Percentiles rank a stretch among this genome's conserved stretches.
Conservation (phyloP, 2,888 invertebrate genomes). For the Drosophila algonquin region DNA sequence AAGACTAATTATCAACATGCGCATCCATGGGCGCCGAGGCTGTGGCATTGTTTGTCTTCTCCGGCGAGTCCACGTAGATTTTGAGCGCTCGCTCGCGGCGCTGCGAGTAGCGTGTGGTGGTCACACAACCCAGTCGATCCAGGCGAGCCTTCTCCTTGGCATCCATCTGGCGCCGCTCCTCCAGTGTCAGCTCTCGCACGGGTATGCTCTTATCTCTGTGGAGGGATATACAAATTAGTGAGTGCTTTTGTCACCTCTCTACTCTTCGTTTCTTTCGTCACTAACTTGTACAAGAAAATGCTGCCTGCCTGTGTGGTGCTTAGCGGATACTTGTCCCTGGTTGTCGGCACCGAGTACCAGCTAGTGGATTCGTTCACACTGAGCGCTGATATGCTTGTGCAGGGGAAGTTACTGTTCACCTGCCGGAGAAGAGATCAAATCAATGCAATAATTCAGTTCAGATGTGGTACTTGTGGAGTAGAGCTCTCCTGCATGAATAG, state of each 20-base stretch:
- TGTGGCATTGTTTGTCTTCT: conserved; percentile 71
- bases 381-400: conserved; percentile 86
- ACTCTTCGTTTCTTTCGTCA: not conserved
- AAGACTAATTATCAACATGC: conserved; percentile 60
- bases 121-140: conserved; percentile 83
- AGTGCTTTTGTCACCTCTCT: no score
- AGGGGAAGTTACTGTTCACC: conserved; percentile 86
- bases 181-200: conserved; percentile 86
- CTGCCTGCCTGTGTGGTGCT: conserved; percentile 87
- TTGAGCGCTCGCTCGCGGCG: conserved; percentile 89
- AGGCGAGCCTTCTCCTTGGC: conserved; percentile 86
- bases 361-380: conserved; percentile 86
- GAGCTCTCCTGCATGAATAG: no score
- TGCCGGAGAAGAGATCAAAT: conserved; percentile 27
- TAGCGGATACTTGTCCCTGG: conserved; percentile 86
- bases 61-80: conserved; percentile 87
- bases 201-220: conserved; percentile 87
- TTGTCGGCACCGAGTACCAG: conserved; percentile 86
- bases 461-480: no score
- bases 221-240: conserved; percentile 1
- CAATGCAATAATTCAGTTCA: not conserved
- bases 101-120: conserved; percentile 85
- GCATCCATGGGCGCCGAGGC: conserved; percentile 67
- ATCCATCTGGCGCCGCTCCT: conserved; percentile 87
- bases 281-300: conserved; percentile 88